Base-by-base conservation (phyloP, 2,113 vertebrate species). In the Ranitomeya imitator region DNA sequence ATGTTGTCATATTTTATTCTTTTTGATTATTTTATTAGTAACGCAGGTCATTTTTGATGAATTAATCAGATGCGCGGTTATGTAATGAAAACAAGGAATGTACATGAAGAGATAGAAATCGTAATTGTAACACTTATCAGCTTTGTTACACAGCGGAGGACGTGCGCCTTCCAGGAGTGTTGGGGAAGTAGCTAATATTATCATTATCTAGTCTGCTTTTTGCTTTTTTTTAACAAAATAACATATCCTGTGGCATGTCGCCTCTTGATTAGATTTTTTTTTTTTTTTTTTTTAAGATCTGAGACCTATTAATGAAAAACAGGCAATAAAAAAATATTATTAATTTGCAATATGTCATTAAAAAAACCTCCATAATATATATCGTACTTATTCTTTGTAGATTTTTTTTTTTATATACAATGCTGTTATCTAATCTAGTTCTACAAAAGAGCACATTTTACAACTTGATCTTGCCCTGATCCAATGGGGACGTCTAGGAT, bases 1-100 rank as follows among this genome's bases (percentile, higher is more conserved):
- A 84, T 65, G 86, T 61, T 78, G 59, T 65, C 52, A 80, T 87
- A 81, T 87, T 67, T 87, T 87, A 78, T 79, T 54, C 85, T 67
- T 80, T 87, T 81, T 69, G 76, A 79, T 79, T 79, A 52, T 83
- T 79, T 86, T 79, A 67, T 80, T 80, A 57, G 78, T 61, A 57
- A 45, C 19, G 3, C 63, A n/a, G 86, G 74, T 67, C 74, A 79
- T 79, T 79, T 45, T 86, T 79, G 73, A 86, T 61, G 73, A 61
- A 77, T 61, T 86, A 45, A 60, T 86, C n/a, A 61, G 73, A 61
- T 7, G 55, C 31, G 7, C 59, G 57, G 73, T 78, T 86, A 77
- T 86, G 19, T 71, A 84, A 84, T 67, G 63, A 83, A 52, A 23
- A 54, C 21, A 15, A 83, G 81, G 31, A 51, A 12, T 60, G 61